Conservation (phyloP, 2,797 vertebrate species). For the Chloroceryle inda region DNA sequence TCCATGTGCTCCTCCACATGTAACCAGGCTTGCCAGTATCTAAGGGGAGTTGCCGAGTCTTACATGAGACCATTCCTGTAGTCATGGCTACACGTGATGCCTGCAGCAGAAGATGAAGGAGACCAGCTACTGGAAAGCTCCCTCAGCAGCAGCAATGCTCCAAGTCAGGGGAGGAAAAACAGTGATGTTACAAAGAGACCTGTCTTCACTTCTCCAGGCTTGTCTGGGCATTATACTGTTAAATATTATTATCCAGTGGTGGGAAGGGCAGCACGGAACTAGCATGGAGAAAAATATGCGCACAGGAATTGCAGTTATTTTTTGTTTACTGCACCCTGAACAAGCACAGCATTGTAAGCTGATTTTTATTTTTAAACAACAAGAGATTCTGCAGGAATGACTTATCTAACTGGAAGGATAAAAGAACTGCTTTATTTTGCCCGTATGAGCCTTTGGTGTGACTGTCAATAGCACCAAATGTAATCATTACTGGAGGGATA, state of each 20-base stretch:
- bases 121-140: not conserved
- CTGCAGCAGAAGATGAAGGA: not conserved
- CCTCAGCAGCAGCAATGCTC: not conserved
- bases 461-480: not conserved
- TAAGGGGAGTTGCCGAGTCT: not conserved
- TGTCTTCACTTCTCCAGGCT: not conserved
- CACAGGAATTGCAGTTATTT: conserved; percentile 1
- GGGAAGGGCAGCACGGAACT: not conserved
- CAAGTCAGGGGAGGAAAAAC: not conserved
- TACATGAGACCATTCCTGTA: not conserved
- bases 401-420: not conserved
- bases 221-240: not conserved
- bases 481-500: conserved; percentile 18
- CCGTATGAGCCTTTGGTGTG: not conserved
- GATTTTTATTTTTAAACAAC: not conserved
- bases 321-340: conserved; percentile 1
- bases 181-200: not conserved
- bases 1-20: rapidly evolving
- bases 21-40: not conserved
- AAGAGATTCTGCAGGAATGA: conserved; percentile 8
- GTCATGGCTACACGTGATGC: not conserved
- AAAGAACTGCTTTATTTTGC: conserved; percentile 7
- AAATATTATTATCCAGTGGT: not conserved
- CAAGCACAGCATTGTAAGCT: conserved; percentile 1
- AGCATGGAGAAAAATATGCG: not conserved